Evolutionary conservation across 2,113 vertebrate genomes (phyloP).

Genomic region (Tichodroma muraria): DNA sequence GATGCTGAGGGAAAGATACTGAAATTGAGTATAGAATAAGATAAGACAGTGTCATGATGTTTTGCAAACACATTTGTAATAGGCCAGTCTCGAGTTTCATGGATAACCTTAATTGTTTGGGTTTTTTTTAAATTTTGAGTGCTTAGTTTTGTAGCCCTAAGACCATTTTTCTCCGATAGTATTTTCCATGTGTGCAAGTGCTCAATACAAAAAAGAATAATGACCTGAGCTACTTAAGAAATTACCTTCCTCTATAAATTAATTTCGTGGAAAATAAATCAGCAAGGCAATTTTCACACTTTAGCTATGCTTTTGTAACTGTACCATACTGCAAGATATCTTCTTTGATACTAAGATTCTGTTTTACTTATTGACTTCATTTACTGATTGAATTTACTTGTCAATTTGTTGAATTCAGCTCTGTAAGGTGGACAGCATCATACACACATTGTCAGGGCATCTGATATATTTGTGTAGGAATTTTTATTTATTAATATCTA

Average conservation of each 20-base stretch:
- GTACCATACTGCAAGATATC: not conserved
- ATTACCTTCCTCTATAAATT: not conserved
- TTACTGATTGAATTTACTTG: not conserved
- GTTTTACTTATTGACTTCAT: not conserved
- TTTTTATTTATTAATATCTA: not conserved
- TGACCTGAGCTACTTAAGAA: not conserved
- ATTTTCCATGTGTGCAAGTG: not conserved
- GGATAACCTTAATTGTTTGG: not conserved
- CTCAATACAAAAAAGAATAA: not conserved
- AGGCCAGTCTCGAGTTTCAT: not conserved
- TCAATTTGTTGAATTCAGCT: not conserved
- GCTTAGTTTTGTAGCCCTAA: not conserved
- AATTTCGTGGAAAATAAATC: not conserved
- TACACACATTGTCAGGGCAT: not conserved
- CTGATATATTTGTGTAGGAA: not conserved
- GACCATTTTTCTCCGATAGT: not conserved
- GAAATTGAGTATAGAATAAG: not conserved
- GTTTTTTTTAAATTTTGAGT: not conserved
- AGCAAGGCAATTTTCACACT: not conserved
- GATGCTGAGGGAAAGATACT: not conserved
- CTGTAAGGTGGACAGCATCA: not conserved
- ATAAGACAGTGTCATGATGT: not conserved
- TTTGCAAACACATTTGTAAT: not conserved
- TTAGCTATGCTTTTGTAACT: not conserved
- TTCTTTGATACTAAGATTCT: not conserved